phyloP scores from a whole-genome alignment of 2,888 invertebrate species.

The Machimus rusticus region DNA sequence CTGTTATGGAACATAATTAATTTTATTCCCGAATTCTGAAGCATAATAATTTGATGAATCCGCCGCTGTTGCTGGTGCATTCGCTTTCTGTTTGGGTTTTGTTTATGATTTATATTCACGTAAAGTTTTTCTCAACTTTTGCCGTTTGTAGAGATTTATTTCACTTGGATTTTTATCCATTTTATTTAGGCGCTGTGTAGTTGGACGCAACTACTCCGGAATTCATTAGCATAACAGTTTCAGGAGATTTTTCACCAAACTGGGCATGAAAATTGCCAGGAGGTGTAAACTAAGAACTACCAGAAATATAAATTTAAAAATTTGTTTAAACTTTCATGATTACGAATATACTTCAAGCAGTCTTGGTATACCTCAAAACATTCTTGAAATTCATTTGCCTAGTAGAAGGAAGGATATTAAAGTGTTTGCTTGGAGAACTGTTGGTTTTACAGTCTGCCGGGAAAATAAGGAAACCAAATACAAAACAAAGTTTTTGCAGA shows the following conservation, averaged over 20 bases:
- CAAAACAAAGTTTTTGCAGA: not conserved
- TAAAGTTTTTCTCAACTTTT: not conserved
- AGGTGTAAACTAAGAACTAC: not conserved
- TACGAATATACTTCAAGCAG: not conserved
- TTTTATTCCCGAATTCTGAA: not conserved
- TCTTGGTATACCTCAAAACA: not conserved
- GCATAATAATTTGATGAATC: not conserved
- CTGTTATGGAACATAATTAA: not conserved
- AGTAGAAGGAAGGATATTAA: not conserved
- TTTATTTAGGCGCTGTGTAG: not conserved
- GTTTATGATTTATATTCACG: not conserved
- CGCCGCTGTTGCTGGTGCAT: not conserved
- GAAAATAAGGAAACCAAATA: not conserved
- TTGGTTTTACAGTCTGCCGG: not conserved
- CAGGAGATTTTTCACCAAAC: not conserved
- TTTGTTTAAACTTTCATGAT: not conserved
- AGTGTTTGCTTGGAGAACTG: not conserved
- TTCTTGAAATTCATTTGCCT: not conserved
- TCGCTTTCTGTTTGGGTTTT: not conserved
- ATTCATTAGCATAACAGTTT: not conserved
- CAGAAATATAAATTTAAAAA: not conserved
- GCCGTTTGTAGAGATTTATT: not conserved
- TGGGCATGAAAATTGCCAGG: not conserved
- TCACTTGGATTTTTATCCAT: not conserved
- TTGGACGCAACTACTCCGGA: not conserved